These are phyloP conservation scores for Sminthurinus aureus DNA, from an alignment of 2,888 invertebrate species.

Conservation along the genomic window DNA sequence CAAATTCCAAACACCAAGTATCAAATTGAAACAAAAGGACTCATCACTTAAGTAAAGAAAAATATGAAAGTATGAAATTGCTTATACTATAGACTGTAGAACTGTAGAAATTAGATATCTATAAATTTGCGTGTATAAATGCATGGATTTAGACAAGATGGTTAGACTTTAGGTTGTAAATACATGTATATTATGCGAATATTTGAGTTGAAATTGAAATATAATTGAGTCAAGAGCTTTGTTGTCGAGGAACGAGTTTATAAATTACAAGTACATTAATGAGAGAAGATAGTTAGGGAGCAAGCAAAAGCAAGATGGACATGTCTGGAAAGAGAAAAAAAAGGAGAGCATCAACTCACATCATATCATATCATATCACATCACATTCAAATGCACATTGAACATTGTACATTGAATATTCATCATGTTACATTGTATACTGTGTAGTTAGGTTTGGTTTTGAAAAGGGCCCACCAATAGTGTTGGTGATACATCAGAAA, in stretches of 20 bases:
- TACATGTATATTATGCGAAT: background rate
- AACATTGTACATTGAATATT: no score
- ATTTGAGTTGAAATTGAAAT: conserved; percentile 2
- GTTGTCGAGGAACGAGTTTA: conserved; percentile 14
- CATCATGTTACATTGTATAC: no score
- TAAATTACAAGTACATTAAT: conserved; percentile 34
- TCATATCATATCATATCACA: background rate
- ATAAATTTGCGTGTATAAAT: no score
- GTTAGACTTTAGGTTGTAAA: no score
- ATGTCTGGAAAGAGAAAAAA: background rate
- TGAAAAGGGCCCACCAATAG: conserved; percentile 24
- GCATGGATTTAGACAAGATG: background rate
- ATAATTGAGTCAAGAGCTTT: conserved; percentile 16
- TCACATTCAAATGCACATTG: no score
- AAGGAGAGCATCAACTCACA: conserved; percentile 10
- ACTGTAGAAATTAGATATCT: no score
- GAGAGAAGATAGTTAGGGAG: background rate
- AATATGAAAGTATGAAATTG: no score
- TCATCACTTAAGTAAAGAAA: no score
- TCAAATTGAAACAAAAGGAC: no score
- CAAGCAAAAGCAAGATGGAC: background rate
- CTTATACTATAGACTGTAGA: no score
- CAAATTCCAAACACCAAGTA: no score
- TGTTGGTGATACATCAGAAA: background rate
- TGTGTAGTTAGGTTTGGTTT: no score